These are phyloP conservation scores for Mus minutoides DNA, from an alignment of 2,797 vertebrate genomes.

Conservation along the genomic window DNA sequence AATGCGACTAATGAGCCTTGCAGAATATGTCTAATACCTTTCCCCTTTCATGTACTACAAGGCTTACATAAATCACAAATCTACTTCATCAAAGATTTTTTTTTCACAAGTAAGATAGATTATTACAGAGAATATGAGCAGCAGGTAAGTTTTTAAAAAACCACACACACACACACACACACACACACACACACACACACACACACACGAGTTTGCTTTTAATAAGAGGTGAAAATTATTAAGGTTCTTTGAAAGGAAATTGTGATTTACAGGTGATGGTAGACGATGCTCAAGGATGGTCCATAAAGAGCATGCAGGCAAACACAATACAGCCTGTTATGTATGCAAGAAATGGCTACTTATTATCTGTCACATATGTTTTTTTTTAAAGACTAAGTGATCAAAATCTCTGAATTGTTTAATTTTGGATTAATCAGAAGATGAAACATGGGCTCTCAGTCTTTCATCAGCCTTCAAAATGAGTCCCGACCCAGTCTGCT, in stretches of 20 bases:
- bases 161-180: neutral
- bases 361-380: constrained; percentile 71
- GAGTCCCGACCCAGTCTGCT: constrained; percentile 71
- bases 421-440: constrained; percentile 82
- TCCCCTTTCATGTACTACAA: constrained; percentile 61
- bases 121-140: constrained; percentile 62
- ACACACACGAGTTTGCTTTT: constrained; percentile 52
- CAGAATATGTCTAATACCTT: constrained; percentile 57
- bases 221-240: constrained; percentile 63
- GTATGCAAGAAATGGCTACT: constrained; percentile 58
- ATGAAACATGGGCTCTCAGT: constrained; percentile 54
- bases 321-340: constrained; percentile 46
- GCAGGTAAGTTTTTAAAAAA: constrained; percentile 57
- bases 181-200: neutral
- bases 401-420: constrained; percentile 80
- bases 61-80: constrained; percentile 70
- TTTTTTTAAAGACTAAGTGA: constrained; percentile 49
- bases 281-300: constrained; percentile 18
- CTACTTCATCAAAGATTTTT: constrained; percentile 57
- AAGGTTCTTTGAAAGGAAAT: constrained; percentile 70
- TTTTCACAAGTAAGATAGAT: constrained; percentile 54
- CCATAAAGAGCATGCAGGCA: constrained; percentile 35
- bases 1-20: constrained; percentile 70
- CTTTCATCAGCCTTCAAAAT: constrained; percentile 78
- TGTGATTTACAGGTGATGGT: constrained; percentile 72